These are phyloP conservation scores for Dryobota labecula DNA, from an alignment of 2,888 invertebrate species.

Conservation along the genomic window DNA sequence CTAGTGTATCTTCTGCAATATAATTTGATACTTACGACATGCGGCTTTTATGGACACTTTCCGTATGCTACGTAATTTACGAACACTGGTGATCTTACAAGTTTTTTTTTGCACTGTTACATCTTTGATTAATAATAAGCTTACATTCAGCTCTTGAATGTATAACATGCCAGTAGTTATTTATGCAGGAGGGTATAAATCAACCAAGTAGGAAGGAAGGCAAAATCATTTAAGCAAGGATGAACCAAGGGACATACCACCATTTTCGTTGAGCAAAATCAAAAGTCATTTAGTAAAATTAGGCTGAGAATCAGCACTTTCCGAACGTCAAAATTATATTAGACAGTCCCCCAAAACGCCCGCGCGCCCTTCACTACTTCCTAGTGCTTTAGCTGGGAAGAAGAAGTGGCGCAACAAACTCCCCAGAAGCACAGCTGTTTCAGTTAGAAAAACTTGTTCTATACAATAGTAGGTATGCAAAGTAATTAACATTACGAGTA, in stretches of 20 bases:
- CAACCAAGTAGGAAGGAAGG: neutral
- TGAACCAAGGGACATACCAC: neutral
- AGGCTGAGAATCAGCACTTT: too few species aligned
- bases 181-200: neutral
- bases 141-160: neutral
- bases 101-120: neutral
- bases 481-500: too few species aligned
- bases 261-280: neutral
- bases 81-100: neutral
- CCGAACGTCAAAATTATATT: too few species aligned
- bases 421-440: too few species aligned
- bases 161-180: neutral
- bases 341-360: too few species aligned
- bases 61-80: neutral
- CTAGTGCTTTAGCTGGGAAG: too few species aligned
- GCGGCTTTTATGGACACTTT: neutral
- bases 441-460: too few species aligned
- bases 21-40: neutral
- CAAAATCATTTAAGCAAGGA: neutral
- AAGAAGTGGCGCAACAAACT: too few species aligned
- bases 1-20: constrained; percentile 12
- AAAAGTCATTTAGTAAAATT: too few species aligned
- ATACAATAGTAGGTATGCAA: too few species aligned
- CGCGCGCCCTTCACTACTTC: too few species aligned
- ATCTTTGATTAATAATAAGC: neutral